phyloP scores from a whole-genome alignment of 2,797 vertebrate species.

The Eulemur albifrons region DNA sequence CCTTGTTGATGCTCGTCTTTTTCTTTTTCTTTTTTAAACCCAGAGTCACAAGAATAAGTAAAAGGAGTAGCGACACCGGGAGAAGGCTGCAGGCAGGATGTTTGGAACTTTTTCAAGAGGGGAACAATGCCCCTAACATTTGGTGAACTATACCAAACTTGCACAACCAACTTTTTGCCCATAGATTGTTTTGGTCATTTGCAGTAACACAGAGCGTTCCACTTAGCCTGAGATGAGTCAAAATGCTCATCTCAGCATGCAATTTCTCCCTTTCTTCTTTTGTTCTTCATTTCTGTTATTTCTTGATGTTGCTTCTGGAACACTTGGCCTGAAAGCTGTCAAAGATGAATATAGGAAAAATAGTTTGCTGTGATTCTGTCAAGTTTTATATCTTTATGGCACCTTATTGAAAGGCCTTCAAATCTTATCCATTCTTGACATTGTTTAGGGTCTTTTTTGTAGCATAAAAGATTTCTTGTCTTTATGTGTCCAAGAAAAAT shows the following conservation, averaged over 20 bases:
- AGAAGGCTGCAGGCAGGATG: slow-evolving; percentile 51
- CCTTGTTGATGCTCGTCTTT: background rate
- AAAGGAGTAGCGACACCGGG: background rate
- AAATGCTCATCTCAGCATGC: background rate
- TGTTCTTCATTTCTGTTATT: slow-evolving; percentile 18
- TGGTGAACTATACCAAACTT: background rate
- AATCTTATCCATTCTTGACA: background rate
- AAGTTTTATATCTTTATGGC: background rate
- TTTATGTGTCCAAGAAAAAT: background rate
- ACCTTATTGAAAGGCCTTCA: background rate
- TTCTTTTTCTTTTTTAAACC: background rate
- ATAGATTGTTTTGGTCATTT: background rate
- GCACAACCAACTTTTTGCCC: background rate
- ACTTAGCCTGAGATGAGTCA: background rate
- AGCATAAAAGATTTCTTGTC: background rate
- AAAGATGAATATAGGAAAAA: background rate
- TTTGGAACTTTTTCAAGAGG: slow-evolving; percentile 24
- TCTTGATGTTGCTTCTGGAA: slow-evolving; percentile 27
- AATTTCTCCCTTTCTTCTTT: slow-evolving; percentile 11
- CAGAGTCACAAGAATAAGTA: background rate
- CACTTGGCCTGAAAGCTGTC: background rate
- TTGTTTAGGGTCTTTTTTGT: background rate
- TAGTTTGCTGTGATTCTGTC: background rate
- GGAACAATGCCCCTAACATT: slow-evolving; percentile 19
- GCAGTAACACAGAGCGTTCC: background rate